Conservation (phyloP, 2,797 vertebrate species). For the Acanthiza pusilla region DNA sequence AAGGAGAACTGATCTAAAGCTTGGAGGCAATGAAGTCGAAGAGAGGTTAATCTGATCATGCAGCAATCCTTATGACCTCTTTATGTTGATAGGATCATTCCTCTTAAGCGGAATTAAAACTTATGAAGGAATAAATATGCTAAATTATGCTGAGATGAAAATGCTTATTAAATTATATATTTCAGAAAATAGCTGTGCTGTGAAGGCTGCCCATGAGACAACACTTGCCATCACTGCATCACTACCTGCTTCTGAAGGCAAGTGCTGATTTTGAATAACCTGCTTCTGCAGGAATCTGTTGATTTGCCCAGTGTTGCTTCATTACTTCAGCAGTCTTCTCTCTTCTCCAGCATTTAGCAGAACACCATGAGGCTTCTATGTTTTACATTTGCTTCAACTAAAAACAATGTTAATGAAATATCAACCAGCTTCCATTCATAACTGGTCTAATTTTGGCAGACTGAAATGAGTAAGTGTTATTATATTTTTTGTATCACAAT, state of each 20-base stretch:
- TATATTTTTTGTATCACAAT: background rate
- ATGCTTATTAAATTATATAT: background rate
- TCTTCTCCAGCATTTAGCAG: background rate
- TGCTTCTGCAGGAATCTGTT: background rate
- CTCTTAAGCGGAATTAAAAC: conserved; percentile 28
- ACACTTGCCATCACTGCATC: background rate
- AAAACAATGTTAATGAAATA: background rate
- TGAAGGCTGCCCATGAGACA: background rate
- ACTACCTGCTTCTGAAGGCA: background rate
- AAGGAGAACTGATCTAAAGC: background rate
- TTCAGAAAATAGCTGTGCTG: background rate
- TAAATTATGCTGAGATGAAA: background rate
- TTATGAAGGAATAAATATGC: background rate
- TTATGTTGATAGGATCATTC: conserved; percentile 39
- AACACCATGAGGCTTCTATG: background rate
- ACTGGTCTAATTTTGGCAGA: background rate
- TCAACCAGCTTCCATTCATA: background rate
- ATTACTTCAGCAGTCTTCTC: background rate
- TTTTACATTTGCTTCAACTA: background rate
- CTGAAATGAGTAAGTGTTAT: background rate
- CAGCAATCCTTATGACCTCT: conserved; percentile 32
- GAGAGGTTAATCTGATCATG: conserved; percentile 31
- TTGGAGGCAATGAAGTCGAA: background rate
- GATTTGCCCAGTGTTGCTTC: background rate
- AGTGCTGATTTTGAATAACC: background rate